phyloP scores from a whole-genome alignment of 2,113 vertebrate genomes.

The Steatornis caripensis region DNA sequence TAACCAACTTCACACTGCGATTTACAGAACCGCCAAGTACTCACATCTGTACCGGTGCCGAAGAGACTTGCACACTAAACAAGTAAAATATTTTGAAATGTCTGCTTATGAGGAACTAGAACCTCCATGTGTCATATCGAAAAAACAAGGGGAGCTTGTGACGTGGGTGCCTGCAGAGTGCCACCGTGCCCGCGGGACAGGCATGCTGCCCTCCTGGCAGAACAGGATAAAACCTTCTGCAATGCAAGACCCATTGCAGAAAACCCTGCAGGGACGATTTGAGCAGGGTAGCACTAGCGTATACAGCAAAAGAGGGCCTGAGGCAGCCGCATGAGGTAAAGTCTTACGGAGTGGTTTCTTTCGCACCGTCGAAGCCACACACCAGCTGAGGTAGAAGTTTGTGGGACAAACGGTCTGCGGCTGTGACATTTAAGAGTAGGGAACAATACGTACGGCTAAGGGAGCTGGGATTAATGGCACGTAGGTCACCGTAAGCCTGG shows the following conservation, averaged over 20 bases:
- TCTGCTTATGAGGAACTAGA: background rate
- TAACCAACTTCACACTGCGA: background rate
- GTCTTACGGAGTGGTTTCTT: background rate
- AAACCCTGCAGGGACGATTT: background rate
- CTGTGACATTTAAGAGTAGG: background rate
- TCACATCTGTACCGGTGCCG: background rate
- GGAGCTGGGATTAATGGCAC: background rate
- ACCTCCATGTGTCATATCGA: background rate
- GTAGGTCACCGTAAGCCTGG: background rate
- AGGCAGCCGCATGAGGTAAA: background rate
- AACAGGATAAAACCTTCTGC: background rate
- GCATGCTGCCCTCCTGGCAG: background rate
- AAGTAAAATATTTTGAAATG: background rate
- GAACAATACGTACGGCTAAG: background rate
- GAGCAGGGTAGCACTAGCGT: background rate
- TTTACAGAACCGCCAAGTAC: background rate
- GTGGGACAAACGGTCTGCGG: background rate
- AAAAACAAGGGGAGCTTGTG: background rate
- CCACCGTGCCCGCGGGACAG: background rate
- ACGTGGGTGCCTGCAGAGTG: background rate
- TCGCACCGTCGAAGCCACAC: background rate
- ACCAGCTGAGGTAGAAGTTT: background rate
- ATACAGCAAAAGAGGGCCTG: background rate
- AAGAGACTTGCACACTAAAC: background rate
- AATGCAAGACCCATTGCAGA: fast-evolving